A percentile compares a stretch with the other conserved stretches of the same genome.
These are phyloP conservation scores for Plectus sambesii DNA, from an alignment of 1,140 invertebrate genomes.

Conservation along the genomic window DNA sequence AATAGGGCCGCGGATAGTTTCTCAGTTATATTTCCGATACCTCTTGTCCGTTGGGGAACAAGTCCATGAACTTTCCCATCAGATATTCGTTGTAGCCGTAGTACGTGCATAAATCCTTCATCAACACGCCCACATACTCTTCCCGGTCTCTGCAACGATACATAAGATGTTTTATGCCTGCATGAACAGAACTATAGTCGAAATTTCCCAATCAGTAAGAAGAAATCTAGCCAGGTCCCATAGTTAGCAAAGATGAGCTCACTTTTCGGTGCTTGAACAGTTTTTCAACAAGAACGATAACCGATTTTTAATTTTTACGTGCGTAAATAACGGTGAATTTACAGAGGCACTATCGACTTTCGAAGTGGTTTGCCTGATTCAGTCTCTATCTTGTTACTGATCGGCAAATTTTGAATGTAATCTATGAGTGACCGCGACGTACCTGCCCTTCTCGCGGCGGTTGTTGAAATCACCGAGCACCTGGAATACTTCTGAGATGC, in stretches of 20 bases:
- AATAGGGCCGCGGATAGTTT: neutral
- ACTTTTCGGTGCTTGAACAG: no score
- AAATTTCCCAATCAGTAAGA: no score
- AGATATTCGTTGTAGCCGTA: slow-evolving; percentile 94
- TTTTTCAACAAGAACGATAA: no score
- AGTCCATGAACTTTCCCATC: slow-evolving; percentile 81
- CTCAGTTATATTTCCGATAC: slow-evolving; percentile 11
- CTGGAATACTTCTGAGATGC: slow-evolving; percentile 58
- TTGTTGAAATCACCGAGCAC: slow-evolving; percentile 79
- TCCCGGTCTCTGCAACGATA: neutral
- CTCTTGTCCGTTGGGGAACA: slow-evolving; percentile 60
- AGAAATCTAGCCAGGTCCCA: no score
- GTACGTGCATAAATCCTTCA: slow-evolving; percentile 76
- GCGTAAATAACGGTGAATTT: no score
- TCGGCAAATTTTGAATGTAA: no score
- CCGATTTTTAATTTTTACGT: no score
- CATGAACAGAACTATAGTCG: neutral
- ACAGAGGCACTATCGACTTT: no score
- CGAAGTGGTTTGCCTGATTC: slow-evolving; percentile 2
- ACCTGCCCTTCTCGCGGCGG: slow-evolving; percentile 60
- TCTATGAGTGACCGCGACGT: no score
- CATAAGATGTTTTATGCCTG: slow-evolving; percentile 7
- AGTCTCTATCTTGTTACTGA: no score
- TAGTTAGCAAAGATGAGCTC: no score
- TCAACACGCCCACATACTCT: slow-evolving; percentile 49